Evolutionary conservation across 2,113 vertebrate genomes (phyloP).

Genomic region (Thunnus thynnus): DNA sequence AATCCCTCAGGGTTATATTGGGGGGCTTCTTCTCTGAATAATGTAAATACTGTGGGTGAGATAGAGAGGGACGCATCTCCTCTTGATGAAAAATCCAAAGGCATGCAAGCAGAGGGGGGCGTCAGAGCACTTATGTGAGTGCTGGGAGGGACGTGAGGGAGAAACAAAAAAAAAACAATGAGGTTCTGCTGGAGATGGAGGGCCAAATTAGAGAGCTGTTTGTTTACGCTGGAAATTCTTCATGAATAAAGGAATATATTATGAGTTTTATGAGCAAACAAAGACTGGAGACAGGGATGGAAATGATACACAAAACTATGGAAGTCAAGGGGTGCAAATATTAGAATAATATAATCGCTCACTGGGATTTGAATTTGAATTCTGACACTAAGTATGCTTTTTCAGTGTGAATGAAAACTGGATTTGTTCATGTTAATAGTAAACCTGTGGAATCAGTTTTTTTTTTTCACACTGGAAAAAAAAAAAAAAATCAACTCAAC

Average conservation of each 20-base stretch:
- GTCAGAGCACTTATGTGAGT: conserved; percentile 7
- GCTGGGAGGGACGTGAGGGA: not conserved
- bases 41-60: conserved; percentile 38
- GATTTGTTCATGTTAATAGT: no score
- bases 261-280: conserved; percentile 31
- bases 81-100: conserved; percentile 57
- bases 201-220: not conserved
- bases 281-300: not conserved
- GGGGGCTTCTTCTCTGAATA: conserved; percentile 54
- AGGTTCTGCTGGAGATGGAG: not conserved
- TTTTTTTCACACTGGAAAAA: no score
- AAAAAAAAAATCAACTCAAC: no score
- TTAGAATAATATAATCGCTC: not conserved
- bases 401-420: no score
- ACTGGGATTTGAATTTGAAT: not conserved
- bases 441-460: no score
- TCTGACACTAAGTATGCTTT: not conserved
- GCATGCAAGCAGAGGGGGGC: not conserved
- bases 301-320: not conserved
- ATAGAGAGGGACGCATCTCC: conserved; percentile 6
- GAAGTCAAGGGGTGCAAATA: not conserved
- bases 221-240: conserved; percentile 16
- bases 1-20: conserved; percentile 51
- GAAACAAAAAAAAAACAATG: not conserved
- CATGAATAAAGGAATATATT: conserved; percentile 43